These are phyloP conservation scores for Alectura lathami DNA, from an alignment of 2,113 vertebrate species.

Conservation along the genomic window DNA sequence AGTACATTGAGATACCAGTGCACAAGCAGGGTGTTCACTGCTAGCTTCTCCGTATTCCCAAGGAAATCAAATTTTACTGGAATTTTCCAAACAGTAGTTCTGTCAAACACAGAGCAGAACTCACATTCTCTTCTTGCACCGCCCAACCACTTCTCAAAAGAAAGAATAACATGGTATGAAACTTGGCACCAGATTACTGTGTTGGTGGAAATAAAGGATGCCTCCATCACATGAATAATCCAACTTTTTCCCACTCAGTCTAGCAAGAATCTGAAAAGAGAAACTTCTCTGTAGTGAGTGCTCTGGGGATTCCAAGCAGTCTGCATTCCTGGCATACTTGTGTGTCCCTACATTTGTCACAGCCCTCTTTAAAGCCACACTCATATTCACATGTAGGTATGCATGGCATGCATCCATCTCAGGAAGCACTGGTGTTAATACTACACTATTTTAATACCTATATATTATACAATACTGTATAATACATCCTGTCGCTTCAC, in stretches of 20 bases:
- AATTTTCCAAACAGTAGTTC: neutral
- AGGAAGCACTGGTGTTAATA: neutral
- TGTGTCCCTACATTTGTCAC: neutral
- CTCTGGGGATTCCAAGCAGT: neutral
- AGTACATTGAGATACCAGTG: neutral
- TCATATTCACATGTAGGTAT: constrained; percentile 11
- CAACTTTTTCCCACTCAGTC: neutral
- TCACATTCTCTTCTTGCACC: neutral
- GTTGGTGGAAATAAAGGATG: neutral
- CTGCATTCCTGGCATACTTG: constrained; percentile 31
- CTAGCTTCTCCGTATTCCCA: neutral
- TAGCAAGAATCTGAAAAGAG: neutral
- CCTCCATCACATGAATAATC: neutral
- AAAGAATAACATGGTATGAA: neutral
- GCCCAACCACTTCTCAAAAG: neutral
- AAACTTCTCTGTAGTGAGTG: neutral
- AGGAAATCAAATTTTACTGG: neutral
- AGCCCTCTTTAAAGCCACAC: neutral
- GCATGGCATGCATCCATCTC: neutral
- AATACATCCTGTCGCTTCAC: neutral
- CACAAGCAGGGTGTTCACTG: neutral
- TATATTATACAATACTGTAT: no score
- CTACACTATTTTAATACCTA: neutral
- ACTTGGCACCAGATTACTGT: neutral
- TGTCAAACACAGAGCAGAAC: neutral